These are phyloP conservation scores for Falcaria lacertinaria DNA, from an alignment of 2,888 invertebrate species.

Conservation along the genomic window DNA sequence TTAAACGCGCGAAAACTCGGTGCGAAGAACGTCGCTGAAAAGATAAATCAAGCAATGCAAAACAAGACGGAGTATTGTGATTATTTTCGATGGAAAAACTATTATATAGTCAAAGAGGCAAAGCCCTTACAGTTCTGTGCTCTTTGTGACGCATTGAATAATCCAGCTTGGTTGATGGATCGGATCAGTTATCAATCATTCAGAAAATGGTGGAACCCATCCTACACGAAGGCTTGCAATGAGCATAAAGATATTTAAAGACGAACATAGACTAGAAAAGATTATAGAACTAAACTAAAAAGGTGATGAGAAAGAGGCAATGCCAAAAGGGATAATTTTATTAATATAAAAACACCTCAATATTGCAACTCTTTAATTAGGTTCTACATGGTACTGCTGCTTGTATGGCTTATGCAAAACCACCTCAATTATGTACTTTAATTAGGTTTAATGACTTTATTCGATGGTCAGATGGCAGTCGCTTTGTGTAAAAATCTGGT, in stretches of 20 bases:
- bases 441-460: no score
- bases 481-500: no score
- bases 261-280: neutral
- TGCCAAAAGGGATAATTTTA: no score
- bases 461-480: no score
- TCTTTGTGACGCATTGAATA: conserved; percentile 45
- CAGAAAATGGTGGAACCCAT: conserved; percentile 56
- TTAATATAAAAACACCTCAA: no score
- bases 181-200: conserved; percentile 27
- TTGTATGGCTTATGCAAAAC: no score
- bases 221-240: conserved; percentile 28
- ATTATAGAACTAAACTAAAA: no score
- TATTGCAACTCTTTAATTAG: no score
- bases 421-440: no score
- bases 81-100: conserved; percentile 53
- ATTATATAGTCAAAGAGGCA: conserved; percentile 37
- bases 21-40: conserved; percentile 31
- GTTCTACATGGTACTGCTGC: no score
- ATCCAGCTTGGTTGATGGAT: conserved; percentile 31
- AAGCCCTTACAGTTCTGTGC: conserved; percentile 39
- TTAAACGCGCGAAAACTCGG: conserved; percentile 35
- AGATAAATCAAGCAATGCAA: conserved; percentile 37
- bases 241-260: neutral
- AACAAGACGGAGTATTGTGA: conserved; percentile 39
- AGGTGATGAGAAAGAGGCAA: no score